Conservation (phyloP, 2,888 invertebrate species). For the Crioceris asparagi region DNA sequence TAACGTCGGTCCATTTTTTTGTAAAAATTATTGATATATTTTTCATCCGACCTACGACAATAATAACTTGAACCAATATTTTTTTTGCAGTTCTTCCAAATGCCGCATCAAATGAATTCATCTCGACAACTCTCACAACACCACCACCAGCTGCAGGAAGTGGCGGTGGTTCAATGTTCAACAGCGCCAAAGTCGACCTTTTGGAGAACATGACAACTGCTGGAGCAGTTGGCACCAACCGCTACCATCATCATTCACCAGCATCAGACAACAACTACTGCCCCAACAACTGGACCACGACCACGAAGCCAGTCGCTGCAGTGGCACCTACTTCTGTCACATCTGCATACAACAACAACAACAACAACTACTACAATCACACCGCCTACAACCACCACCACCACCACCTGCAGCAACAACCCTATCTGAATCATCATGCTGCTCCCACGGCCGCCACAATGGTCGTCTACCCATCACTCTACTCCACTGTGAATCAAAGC, state of each 20-base stretch:
- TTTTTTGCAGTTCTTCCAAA: too few species aligned
- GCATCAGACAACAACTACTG: conserved; percentile 43
- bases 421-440: conserved; percentile 48
- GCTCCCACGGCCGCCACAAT: conserved; percentile 47
- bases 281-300: conserved; percentile 45
- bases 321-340: too few species aligned
- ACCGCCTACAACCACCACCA: conserved; percentile 43
- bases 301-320: too few species aligned
- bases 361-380: conserved; percentile 45
- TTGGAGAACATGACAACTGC: conserved; percentile 24
- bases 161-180: conserved; percentile 18
- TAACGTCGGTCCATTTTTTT: too few species aligned
- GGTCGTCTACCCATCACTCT: conserved; percentile 66
- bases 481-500: conserved; percentile 70
- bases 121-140: conserved; percentile 31
- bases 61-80: too few species aligned
- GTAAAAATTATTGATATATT: too few species aligned
- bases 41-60: too few species aligned
- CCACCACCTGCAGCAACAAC: conserved; percentile 50
- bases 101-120: too few species aligned
- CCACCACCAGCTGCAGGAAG: conserved; percentile 28
- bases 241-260: too few species aligned
- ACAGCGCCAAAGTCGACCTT: conserved; percentile 31
- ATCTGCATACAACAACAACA: conserved; percentile 47
- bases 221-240: too few species aligned